Conservation (phyloP, 2,888 invertebrate species). For the Melitaea athalia region DNA sequence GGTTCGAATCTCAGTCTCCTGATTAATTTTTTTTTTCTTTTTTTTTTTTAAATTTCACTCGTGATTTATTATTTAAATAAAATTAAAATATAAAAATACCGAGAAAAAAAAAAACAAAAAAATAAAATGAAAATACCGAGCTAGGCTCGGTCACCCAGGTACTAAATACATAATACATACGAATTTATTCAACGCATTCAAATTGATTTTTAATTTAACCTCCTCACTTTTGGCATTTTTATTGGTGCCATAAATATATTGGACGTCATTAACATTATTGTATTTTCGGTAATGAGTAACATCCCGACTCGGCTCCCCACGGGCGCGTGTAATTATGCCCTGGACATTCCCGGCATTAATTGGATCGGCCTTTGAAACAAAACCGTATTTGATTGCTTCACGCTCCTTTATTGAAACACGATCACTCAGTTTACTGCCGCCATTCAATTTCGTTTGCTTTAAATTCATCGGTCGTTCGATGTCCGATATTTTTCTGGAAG, state of each 20-base stretch:
- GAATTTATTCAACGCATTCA: slow-evolving; percentile 36
- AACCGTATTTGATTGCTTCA: slow-evolving; percentile 38
- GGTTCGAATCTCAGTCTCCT: too few species aligned
- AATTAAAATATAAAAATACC: too few species aligned
- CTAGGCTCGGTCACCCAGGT: too few species aligned
- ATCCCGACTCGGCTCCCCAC: slow-evolving; percentile 46
- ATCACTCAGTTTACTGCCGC: slow-evolving; percentile 44
- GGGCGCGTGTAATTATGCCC: slow-evolving; percentile 55
- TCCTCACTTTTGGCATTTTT: slow-evolving; percentile 36
- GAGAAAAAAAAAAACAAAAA: too few species aligned
- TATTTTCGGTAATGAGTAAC: slow-evolving; percentile 44
- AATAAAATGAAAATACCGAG: too few species aligned
- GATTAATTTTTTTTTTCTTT: too few species aligned
- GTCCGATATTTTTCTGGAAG: slow-evolving; percentile 41
- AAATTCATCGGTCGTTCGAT: slow-evolving; percentile 44
- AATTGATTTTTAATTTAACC: slow-evolving; percentile 38
- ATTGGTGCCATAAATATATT: slow-evolving; percentile 36
- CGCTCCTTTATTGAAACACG: slow-evolving; percentile 47
- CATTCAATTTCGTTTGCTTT: slow-evolving; percentile 42
- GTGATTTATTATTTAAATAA: too few species aligned
- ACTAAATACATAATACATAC: slow-evolving; percentile 29
- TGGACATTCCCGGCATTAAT: slow-evolving; percentile 61
- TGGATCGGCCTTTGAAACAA: slow-evolving; percentile 57
- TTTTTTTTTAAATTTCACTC: too few species aligned
- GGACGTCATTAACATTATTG: slow-evolving; percentile 39